Conservation (phyloP, 2,113 vertebrate species). For the Ranitomeya variabilis region DNA sequence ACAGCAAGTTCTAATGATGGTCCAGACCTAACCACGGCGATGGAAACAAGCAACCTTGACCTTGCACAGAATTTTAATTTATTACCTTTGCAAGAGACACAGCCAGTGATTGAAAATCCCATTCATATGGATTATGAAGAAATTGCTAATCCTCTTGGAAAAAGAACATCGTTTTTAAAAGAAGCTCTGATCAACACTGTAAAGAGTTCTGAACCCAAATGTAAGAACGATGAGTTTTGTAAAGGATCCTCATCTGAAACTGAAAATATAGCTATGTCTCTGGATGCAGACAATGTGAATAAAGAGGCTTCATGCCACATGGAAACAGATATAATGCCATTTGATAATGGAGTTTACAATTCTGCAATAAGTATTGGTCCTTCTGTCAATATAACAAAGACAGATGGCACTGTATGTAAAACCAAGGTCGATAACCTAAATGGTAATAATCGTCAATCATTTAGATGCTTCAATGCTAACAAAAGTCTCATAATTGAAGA, state of each 20-base stretch:
- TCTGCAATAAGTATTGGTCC: background rate
- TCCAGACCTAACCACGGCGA: background rate
- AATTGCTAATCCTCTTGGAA: background rate
- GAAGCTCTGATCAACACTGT: background rate
- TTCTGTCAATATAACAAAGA: background rate
- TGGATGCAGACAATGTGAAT: background rate
- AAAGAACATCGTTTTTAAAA: background rate
- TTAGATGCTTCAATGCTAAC: background rate
- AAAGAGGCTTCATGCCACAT: background rate
- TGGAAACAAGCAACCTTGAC: background rate
- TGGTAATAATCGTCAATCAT: background rate
- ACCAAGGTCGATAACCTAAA: background rate
- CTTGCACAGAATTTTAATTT: background rate
- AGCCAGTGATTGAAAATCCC: background rate
- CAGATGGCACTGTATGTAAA: background rate
- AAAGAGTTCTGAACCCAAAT: background rate
- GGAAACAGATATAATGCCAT: background rate
- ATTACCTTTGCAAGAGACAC: background rate
- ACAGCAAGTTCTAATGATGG: background rate
- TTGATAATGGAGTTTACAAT: background rate
- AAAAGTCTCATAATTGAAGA: background rate
- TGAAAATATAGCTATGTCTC: background rate
- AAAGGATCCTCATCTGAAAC: background rate
- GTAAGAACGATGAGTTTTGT: background rate
- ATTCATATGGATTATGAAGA: background rate